Percentiles rank a stretch among this genome's conserved stretches.
These are phyloP conservation scores for Diadema setosum DNA, from an alignment of 35 echinoderm and acorn worm species.

Conservation along the genomic window DNA sequence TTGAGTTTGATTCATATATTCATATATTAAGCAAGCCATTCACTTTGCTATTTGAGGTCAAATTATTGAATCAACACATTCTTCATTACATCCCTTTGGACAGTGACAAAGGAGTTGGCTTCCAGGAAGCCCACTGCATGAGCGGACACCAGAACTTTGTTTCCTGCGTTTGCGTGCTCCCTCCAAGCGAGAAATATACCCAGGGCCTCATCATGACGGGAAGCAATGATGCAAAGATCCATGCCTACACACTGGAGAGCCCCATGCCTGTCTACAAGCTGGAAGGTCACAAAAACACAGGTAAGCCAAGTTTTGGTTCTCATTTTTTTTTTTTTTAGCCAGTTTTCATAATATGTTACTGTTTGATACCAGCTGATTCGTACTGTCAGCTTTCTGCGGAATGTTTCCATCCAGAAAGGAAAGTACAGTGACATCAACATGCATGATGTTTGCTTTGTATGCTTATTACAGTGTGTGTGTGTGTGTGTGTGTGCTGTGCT, in stretches of 20 bases:
- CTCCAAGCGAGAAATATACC: slow-evolving; percentile 80
- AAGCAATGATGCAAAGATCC: slow-evolving; percentile 90
- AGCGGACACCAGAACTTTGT: slow-evolving; percentile 91
- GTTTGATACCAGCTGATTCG: too few relatives aligned
- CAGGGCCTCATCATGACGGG: slow-evolving; percentile 87
- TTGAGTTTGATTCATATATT: not conserved
- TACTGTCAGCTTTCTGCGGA: too few relatives aligned
- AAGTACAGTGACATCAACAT: too few relatives aligned
- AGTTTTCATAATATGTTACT: too few relatives aligned
- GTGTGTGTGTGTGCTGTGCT: too few relatives aligned
- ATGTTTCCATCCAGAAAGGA: too few relatives aligned
- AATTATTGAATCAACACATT: too few relatives aligned
- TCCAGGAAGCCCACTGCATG: slow-evolving; percentile 72
- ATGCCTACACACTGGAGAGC: slow-evolving; percentile 84
- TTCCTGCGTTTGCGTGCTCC: slow-evolving; percentile 72
- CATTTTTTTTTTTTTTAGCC: too few relatives aligned
- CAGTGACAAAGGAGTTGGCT: slow-evolving; percentile 62
- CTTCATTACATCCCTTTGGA: too few relatives aligned
- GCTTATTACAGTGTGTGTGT: too few relatives aligned
- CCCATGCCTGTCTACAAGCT: slow-evolving; percentile 79
- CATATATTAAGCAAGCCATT: not conserved
- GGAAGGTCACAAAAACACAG: slow-evolving; percentile 59
- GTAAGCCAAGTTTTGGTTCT: too few relatives aligned
- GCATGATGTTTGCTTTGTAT: too few relatives aligned
- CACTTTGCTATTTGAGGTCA: slow-evolving; percentile 31